Evolutionary conservation across 30 jellyfish, hydroid and myxozoan genomes (phyloP).

Genomic region (Chrysaora quinquecirrha): DNA sequence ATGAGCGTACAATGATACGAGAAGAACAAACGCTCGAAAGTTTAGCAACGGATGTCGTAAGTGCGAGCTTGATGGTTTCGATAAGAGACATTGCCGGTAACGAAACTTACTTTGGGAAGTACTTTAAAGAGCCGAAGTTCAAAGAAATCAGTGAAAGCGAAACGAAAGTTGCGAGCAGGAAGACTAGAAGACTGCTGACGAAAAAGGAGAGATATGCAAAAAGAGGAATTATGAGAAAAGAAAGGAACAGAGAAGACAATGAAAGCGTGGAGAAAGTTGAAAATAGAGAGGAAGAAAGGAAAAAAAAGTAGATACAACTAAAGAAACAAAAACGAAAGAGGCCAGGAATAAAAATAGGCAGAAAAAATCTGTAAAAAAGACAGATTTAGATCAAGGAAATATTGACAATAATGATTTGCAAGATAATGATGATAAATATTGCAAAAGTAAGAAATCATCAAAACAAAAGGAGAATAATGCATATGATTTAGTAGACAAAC

Average conservation of each 20-base stretch:
- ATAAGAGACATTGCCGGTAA: conserved; percentile 31
- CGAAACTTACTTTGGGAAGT: conserved; percentile 9
- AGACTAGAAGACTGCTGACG: neutral
- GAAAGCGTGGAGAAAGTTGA: neutral
- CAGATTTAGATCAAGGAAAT: too few species aligned
- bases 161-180: neutral
- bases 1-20: conserved; percentile 9
- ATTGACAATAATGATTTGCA: too few species aligned
- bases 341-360: neutral
- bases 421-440: too few species aligned
- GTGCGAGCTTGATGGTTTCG: conserved; percentile 47
- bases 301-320: conserved; percentile 16
- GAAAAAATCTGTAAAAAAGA: neutral
- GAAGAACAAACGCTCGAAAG: conserved; percentile 38
- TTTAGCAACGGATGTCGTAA: conserved; percentile 31
- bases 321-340: neutral
- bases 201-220: neutral
- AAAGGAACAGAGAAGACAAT: neutral
- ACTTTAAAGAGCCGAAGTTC: conserved; percentile 38
- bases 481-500: too few species aligned
- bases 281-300: neutral
- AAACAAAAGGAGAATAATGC: too few species aligned
- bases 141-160: conserved; percentile 7
- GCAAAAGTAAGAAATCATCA: too few species aligned
- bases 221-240: neutral